Percentiles rank a stretch among this genome's conserved stretches.
phyloP scores from a whole-genome alignment of 2,888 invertebrate genomes.

The Diaperis boleti region DNA sequence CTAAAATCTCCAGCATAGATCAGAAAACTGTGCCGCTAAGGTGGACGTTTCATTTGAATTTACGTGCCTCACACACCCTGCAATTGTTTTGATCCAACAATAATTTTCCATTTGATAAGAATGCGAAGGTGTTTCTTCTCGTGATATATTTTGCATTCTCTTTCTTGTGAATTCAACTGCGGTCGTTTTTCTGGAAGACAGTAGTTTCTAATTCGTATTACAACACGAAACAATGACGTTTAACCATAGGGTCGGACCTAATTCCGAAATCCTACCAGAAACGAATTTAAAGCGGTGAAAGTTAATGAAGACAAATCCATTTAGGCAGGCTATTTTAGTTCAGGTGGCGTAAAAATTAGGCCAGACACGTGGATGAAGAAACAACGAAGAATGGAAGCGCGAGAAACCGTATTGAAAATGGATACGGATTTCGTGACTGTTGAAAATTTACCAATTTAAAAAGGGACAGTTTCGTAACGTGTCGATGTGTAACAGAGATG shows the following conservation, averaged over 20 bases:
- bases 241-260: too few species aligned
- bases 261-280: not conserved
- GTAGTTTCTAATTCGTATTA: too few species aligned
- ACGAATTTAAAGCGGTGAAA: conserved; percentile 33
- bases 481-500: not conserved
- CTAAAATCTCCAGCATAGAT: too few species aligned
- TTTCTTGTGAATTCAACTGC: not conserved
- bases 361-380: conserved; percentile 46
- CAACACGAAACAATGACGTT: too few species aligned
- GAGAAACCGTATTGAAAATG: not conserved
- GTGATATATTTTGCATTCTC: not conserved
- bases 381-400: conserved; percentile 14
- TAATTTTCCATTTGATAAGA: not conserved
- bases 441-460: not conserved
- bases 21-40: not conserved
- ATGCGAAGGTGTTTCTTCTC: not conserved
- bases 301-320: conserved; percentile 38
- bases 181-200: not conserved
- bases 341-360: conserved; percentile 47
- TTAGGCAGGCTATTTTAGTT: conserved; percentile 42
- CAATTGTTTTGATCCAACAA: not conserved
- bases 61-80: not conserved
- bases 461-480: not conserved
- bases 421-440: conserved; percentile 1
- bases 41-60: not conserved